Conservation (phyloP, 1,140 invertebrate genomes). For the Drosophila auraria region DNA sequence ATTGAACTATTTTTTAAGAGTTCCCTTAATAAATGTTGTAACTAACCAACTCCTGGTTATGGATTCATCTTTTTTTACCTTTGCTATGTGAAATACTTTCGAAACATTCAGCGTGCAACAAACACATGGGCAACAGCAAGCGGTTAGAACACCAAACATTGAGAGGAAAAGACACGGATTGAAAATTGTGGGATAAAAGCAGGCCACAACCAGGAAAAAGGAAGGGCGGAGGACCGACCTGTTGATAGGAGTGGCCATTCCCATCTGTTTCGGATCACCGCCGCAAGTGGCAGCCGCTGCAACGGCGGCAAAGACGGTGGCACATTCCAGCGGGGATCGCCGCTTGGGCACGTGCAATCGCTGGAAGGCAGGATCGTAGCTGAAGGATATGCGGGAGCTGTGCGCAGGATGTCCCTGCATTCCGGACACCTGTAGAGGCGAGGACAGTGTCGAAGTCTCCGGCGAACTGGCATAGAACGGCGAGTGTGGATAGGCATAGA, state of each 20-base stretch:
- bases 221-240: constrained; percentile 53
- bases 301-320: constrained; percentile 60
- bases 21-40: too few relatives aligned
- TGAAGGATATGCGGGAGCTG: constrained; percentile 44
- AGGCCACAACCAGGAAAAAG: constrained; percentile 35
- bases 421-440: constrained; percentile 6
- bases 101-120: constrained; percentile 32
- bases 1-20: too few relatives aligned
- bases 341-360: constrained; percentile 57
- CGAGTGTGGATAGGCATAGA: constrained; percentile 63
- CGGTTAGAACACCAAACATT: constrained; percentile 39
- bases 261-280: constrained; percentile 7
- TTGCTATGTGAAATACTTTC: neutral
- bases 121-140: constrained; percentile 19
- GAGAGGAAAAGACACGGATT: constrained; percentile 11
- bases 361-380: constrained; percentile 76
- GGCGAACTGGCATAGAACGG: constrained; percentile 78
- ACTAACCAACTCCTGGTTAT: neutral
- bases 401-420: neutral
- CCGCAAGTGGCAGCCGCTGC: constrained; percentile 45
- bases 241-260: constrained; percentile 44
- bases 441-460: constrained; percentile 39
- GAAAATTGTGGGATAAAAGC: constrained; percentile 5
- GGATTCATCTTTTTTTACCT: too few relatives aligned
- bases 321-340: constrained; percentile 63